Evolutionary conservation across 2,113 vertebrate genomes (phyloP).

Genomic region (Redunca redunca): DNA sequence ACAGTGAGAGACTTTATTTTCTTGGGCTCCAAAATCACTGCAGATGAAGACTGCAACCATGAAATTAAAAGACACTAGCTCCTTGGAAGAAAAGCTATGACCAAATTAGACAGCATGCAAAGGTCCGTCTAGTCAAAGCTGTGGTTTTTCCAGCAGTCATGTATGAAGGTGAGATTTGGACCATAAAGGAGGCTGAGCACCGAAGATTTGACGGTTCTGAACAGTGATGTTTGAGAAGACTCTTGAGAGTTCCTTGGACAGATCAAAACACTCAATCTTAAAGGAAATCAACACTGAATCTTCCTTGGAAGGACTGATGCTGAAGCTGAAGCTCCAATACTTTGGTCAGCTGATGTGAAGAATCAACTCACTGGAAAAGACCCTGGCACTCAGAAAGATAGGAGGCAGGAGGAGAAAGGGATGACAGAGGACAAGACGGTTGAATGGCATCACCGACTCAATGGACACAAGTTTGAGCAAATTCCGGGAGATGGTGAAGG

Average conservation of each 20-base stretch:
- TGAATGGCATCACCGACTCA: not conserved
- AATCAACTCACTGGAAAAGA: not conserved
- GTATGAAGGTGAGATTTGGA: not conserved
- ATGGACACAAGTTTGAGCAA: not conserved
- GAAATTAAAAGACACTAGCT: not conserved
- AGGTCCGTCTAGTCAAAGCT: not conserved
- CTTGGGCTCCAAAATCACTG: not conserved
- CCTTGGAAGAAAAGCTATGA: not conserved
- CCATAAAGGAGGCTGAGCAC: not conserved
- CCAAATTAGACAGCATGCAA: not conserved
- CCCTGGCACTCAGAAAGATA: not conserved
- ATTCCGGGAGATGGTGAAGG: not conserved
- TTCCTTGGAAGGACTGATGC: not conserved
- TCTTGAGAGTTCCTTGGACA: not conserved
- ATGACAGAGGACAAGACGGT: not conserved
- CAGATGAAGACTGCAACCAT: not conserved
- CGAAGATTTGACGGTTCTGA: not conserved
- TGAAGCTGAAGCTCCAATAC: not conserved
- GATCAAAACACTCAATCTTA: not conserved
- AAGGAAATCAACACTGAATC: not conserved
- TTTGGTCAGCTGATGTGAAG: not conserved
- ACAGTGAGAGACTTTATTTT: not conserved
- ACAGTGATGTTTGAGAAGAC: not conserved
- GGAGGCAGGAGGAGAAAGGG: not conserved
- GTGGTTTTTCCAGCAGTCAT: not conserved